Conservation (phyloP, 2,797 vertebrate genomes). For the Eulemur albifrons region DNA sequence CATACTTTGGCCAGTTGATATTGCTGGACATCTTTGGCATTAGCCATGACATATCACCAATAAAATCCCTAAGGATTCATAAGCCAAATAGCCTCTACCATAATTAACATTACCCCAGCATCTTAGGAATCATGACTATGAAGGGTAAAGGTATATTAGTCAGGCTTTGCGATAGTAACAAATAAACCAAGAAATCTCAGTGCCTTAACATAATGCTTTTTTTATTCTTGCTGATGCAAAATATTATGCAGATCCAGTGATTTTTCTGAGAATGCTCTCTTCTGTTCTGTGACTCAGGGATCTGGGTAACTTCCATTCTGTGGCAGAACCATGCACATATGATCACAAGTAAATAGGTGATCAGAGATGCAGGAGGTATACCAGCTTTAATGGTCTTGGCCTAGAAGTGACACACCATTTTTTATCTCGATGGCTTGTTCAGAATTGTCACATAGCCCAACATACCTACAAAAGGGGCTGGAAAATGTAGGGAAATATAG, state of each 20-base stretch:
- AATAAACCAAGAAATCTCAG: neutral
- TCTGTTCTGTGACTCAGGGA: neutral
- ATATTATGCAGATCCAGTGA: neutral
- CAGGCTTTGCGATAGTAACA: neutral
- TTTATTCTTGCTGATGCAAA: neutral
- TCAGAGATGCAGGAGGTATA: neutral
- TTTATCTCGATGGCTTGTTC: neutral
- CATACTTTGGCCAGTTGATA: neutral
- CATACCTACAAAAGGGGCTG: neutral
- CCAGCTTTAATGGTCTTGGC: neutral
- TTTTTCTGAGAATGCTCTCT: neutral
- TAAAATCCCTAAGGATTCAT: neutral
- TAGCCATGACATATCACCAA: neutral
- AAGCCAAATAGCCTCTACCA: neutral
- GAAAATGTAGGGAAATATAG: neutral
- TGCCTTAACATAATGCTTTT: neutral
- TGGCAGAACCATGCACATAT: neutral
- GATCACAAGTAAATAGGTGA: neutral
- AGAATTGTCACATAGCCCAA: neutral
- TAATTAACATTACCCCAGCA: neutral
- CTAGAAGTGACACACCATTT: neutral
- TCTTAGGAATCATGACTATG: neutral
- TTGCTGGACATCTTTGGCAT: neutral
- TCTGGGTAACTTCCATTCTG: neutral
- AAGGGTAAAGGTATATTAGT: neutral